Base-by-base conservation (phyloP, 2,888 invertebrate genomes). In the Silvanus unidentatus region DNA sequence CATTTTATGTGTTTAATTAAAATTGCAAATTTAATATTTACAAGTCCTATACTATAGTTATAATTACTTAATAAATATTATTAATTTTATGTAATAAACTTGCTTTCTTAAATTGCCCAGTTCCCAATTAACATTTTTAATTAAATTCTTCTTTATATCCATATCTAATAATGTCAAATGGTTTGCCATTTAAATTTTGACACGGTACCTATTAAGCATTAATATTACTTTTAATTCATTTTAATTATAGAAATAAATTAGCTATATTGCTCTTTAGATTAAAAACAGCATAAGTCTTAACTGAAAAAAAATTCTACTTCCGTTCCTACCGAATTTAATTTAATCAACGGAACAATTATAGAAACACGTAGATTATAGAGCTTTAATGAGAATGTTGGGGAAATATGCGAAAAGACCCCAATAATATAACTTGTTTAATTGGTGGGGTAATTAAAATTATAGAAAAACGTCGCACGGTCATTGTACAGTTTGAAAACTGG, bases 51-150 rank as follows among this genome's bases (percentile, higher is more conserved):
- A 39, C 32, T 42, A 48, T 42, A 41, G 32, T 44, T 49, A 42
- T 40, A 48, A 48, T 48, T n/a, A n/a, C n/a, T n/a, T 48, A 48
- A 44, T 42, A 48, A 44, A 48, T 45, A 42, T 42, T 45, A 41
- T 48, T 39, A 48, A 48, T 48, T 48, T 45, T 47, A 47, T 40
- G 44, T 47, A 44, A 47, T 44, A 47, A 44, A 40, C 44, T 16
- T 34, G 37, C 12, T 40, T 46, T 46, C 37, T 40, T 28, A 46
- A 43, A 46, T 39, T 9, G 37, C 9, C 16, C 9, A 22, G 27
- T 32, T 28, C 16, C 28, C 35, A 39, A 43, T 46, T 46, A 46
- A 39, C 30, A 43, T 43, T 46, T 46, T 30, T 40, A 40, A 43
- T 46, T 40, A 36, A 29, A 43, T 43, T 46, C 40, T 28, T 36